These are phyloP conservation scores for Apus apus DNA, from an alignment of 2,113 vertebrate species.

Conservation along the genomic window DNA sequence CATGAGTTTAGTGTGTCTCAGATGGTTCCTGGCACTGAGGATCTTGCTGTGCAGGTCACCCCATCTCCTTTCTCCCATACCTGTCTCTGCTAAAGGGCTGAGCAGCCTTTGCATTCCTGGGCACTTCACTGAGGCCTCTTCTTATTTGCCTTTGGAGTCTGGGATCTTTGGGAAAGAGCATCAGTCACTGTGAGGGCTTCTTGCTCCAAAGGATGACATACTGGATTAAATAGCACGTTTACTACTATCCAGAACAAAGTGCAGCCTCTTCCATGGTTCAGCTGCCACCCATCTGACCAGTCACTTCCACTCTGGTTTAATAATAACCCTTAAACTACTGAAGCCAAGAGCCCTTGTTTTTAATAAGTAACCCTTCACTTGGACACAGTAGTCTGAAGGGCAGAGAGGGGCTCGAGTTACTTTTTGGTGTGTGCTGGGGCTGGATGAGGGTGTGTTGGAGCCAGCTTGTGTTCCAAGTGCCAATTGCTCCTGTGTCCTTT, in stretches of 20 bases:
- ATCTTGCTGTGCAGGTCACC: not conserved
- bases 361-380: conserved; percentile 16
- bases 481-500: not conserved
- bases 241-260: not conserved
- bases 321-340: not conserved
- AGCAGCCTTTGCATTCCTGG: not conserved
- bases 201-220: not conserved
- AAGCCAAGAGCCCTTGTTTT: not conserved
- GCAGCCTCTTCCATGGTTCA: not conserved
- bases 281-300: not conserved
- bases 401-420: not conserved
- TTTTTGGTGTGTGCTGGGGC: not conserved
- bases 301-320: conserved; percentile 3
- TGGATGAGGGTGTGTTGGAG: not conserved
- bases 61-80: not conserved
- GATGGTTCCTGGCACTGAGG: not conserved
- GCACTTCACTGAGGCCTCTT: not conserved
- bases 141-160: not conserved
- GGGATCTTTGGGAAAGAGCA: not conserved
- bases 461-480: not conserved
- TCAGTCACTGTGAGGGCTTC: rapidly evolving
- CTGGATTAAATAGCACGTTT: not conserved
- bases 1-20: not conserved
- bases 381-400: not conserved
- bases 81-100: not conserved